Percentiles rank a stretch among this genome's conserved stretches.
phyloP scores from a whole-genome alignment of 2,888 invertebrate genomes.

The Chaetoderma sp. region DNA sequence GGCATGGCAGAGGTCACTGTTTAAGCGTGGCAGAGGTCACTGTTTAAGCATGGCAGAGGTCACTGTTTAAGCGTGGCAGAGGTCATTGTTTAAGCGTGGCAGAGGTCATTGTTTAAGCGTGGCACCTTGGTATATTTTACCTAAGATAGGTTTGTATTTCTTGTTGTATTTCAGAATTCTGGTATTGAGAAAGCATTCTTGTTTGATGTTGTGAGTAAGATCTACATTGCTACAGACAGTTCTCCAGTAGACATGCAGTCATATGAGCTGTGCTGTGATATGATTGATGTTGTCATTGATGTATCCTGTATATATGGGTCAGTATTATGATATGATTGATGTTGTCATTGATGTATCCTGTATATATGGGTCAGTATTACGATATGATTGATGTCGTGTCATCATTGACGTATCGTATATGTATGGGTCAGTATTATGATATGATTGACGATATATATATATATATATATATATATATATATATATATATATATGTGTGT shows the following conservation, averaged over 20 bases:
- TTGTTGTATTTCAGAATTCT: constrained; percentile 89
- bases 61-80: no score
- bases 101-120: no score
- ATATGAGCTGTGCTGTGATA: constrained; percentile 99
- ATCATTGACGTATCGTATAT: no score
- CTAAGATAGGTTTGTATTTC: no score
- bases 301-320: constrained; percentile 98
- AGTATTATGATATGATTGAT: constrained; percentile 80
- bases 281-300: constrained; percentile 99
- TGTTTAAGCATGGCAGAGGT: no score
- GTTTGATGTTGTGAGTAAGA: constrained; percentile 95
- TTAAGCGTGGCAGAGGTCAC: no score
- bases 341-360: constrained; percentile 98
- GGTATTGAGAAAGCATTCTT: constrained; percentile 99
- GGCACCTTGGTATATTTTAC: no score
- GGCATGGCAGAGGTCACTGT: no score
- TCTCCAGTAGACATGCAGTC: constrained; percentile 99
- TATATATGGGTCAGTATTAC: constrained; percentile 86
- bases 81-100: no score
- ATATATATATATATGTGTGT: constrained; percentile 98
- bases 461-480: constrained; percentile 99
- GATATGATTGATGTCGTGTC: no score
- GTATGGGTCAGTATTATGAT: no score
- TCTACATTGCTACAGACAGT: constrained; percentile 99
- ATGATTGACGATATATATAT: constrained; percentile 99